phyloP scores from a whole-genome alignment of 2,113 vertebrate genomes.

The Carlito syrichta region DNA sequence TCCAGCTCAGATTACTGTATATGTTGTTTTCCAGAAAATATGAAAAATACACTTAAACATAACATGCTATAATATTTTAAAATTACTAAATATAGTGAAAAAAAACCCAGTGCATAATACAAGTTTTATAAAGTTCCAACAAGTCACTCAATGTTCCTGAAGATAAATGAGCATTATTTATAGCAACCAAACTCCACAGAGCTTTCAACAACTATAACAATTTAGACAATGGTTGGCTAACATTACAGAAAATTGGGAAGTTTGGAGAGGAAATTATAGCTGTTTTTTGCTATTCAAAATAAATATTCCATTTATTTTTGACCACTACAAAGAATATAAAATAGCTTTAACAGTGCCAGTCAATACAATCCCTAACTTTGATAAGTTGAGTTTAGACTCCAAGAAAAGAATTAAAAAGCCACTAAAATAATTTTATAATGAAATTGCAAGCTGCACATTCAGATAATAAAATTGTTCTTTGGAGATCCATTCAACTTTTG shows the following conservation, averaged over 20 bases:
- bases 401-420: background rate
- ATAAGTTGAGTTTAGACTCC: background rate
- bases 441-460: background rate
- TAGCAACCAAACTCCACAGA: background rate
- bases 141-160: background rate
- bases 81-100: slow-evolving; percentile 16
- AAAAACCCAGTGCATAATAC: background rate
- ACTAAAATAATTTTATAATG: background rate
- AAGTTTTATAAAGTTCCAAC: background rate
- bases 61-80: background rate
- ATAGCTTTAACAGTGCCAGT: background rate
- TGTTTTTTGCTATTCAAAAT: background rate
- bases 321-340: background rate
- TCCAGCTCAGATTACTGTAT: background rate
- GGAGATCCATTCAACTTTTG: background rate
- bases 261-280: slow-evolving; percentile 1
- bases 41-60: background rate
- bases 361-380: background rate
- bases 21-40: slow-evolving; percentile 18
- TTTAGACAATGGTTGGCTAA: background rate
- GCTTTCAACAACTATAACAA: background rate
- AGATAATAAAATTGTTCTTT: background rate
- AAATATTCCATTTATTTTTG: background rate
- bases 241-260: background rate
- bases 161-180: slow-evolving; percentile 31